phyloP scores from a whole-genome alignment of 2,888 invertebrate species.

The Archips xylosteana region DNA sequence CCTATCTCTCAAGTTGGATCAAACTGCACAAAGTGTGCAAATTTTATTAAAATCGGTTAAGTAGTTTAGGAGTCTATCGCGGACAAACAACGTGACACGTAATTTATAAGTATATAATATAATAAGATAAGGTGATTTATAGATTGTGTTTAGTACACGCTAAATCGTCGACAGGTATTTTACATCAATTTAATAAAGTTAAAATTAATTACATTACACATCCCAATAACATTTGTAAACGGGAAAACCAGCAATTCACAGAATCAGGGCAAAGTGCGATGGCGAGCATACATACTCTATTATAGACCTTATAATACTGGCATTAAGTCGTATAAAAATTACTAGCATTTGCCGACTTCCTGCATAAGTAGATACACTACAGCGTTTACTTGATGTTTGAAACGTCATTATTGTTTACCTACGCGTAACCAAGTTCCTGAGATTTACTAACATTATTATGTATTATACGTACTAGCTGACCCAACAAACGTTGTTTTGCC shows the following conservation, averaged over 20 bases:
- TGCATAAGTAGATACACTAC: neutral
- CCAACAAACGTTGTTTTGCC: too few species aligned
- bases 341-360: slow-evolving; percentile 29
- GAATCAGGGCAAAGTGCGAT: slow-evolving; percentile 22
- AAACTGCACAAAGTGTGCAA: too few species aligned
- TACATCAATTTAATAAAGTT: neutral
- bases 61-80: too few species aligned
- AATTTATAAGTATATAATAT: too few species aligned
- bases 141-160: too few species aligned
- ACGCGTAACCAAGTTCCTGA: neutral
- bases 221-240: slow-evolving; percentile 6
- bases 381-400: neutral
- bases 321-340: slow-evolving; percentile 18
- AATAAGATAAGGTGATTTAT: too few species aligned
- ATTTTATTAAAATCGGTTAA: too few species aligned
- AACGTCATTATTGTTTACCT: neutral
- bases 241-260: slow-evolving; percentile 20
- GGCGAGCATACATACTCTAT: slow-evolving; percentile 1
- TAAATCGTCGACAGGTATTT: neutral
- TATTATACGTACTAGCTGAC: too few species aligned
- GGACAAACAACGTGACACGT: too few species aligned
- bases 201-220: neutral
- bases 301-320: slow-evolving; percentile 24
- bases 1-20: too few species aligned
- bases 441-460: neutral